Conservation (phyloP, 2,888 invertebrate species). For the Nephrotoma flavescens region DNA sequence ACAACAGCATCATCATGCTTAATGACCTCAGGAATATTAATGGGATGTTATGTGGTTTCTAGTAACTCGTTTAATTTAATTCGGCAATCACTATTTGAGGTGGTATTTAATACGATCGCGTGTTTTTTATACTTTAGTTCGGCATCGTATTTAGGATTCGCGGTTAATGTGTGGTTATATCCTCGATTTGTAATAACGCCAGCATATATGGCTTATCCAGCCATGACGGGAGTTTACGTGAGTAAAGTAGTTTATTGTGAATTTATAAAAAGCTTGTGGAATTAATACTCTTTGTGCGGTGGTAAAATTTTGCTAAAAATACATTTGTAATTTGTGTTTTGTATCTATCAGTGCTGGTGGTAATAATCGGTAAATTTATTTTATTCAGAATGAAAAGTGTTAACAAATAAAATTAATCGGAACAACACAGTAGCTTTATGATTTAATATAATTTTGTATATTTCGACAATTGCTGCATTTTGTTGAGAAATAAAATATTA, state of each 20-base stretch:
- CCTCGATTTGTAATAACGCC: constrained; percentile 54
- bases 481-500: no score
- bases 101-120: constrained; percentile 61
- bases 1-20: constrained; percentile 69
- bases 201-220: constrained; percentile 75
- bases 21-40: constrained; percentile 57
- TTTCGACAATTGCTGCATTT: no score
- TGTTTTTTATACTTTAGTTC: constrained; percentile 65
- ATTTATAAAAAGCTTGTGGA: neutral
- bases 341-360: neutral
- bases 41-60: constrained; percentile 65
- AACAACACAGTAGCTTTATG: no score
- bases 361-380: neutral
- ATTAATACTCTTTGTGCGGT: neutral
- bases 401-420: neutral
- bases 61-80: constrained; percentile 60
- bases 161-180: constrained; percentile 61
- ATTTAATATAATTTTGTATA: no score
- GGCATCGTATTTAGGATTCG: constrained; percentile 64
- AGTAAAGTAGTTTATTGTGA: constrained; percentile 30
- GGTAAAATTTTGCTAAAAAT: neutral
- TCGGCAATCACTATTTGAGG: constrained; percentile 68
- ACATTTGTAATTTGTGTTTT: neutral
- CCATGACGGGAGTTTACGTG: constrained; percentile 77
- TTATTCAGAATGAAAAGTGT: neutral